Percentiles rank a stretch among this genome's conserved stretches.
phyloP scores from a whole-genome alignment of 2,888 invertebrate genomes.

The Cephus nigrinus region DNA sequence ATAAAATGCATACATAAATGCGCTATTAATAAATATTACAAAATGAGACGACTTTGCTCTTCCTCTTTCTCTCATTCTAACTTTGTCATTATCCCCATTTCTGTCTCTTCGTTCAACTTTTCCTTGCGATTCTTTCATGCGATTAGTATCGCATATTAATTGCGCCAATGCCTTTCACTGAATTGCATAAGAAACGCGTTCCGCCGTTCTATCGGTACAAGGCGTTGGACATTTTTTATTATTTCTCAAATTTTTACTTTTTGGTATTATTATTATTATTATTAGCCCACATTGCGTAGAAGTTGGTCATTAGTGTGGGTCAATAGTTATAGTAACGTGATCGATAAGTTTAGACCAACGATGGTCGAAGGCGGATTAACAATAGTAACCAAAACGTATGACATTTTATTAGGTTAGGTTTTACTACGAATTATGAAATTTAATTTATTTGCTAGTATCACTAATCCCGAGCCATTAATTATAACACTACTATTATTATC shows the following conservation, averaged over 20 bases:
- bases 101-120: background rate
- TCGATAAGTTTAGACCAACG: background rate
- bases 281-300: background rate
- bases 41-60: slow-evolving; percentile 20
- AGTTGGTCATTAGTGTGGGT: background rate
- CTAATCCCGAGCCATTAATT: background rate
- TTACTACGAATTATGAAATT: background rate
- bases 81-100: background rate
- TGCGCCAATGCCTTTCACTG: background rate
- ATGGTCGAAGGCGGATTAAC: background rate
- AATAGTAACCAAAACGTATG: background rate
- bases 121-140: background rate
- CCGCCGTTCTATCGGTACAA: background rate
- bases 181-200: background rate
- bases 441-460: background rate
- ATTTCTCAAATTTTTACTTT: background rate
- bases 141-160: background rate
- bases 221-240: background rate
- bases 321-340: background rate
- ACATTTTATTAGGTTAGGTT: background rate
- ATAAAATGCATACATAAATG: slow-evolving; percentile 58
- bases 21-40: slow-evolving; percentile 54
- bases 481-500: background rate
- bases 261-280: background rate
- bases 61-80: slow-evolving; percentile 12